Base-by-base conservation (phyloP, 1,140 invertebrate species). In the Hyposmocoma kahamanoa region DNA sequence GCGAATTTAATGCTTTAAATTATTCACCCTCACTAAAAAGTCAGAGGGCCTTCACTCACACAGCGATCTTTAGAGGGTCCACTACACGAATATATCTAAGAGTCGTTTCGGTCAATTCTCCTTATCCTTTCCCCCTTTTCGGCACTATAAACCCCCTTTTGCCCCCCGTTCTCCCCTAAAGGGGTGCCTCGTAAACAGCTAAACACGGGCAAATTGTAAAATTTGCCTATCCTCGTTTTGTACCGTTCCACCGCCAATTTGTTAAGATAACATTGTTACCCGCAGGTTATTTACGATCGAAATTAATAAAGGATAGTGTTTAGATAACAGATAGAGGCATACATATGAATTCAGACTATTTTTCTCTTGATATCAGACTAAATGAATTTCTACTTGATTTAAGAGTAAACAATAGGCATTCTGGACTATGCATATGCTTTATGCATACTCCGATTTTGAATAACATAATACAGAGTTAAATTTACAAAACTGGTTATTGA, bases 161-260 rank as follows among this genome's bases (percentile, higher is more conserved):
- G 51, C 59, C 47, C 19, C 20, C 20, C 47, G 28, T 11, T 11
- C 36, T 21, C 39, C 22, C 45, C 42, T 47, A 10, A 30, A 1
- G 2, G n/a, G 2, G 3, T 62, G 56, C 63, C 59, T 67, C 64
- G 71, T 82, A 82, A 82, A 81, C 74, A 77, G 60, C 67, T 76
- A 78, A 83, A 78, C 69, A 78, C 64, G 63, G 41, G 59, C 73
- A 61, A 74, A 84, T 81, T 78, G 76, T 80, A 78, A 76, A 78
- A 84, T 81, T 76, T 58, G 50, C 58, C 53, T 52, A 51, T 67
- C 73, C 68, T 59, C 71, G 34, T 53, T 70, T 63, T 60, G 30
- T 54, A 68, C 65, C 58, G 55, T 46, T 51, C 49, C 52, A 60
- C 50, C 63, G 63, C 72, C 77, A 76, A 79, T 83, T 83, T 79